A percentile compares a stretch with the other conserved stretches of the same genome.
phyloP scores from a whole-genome alignment of 1,140 invertebrate species.

The Ruditapes philippinarum region DNA sequence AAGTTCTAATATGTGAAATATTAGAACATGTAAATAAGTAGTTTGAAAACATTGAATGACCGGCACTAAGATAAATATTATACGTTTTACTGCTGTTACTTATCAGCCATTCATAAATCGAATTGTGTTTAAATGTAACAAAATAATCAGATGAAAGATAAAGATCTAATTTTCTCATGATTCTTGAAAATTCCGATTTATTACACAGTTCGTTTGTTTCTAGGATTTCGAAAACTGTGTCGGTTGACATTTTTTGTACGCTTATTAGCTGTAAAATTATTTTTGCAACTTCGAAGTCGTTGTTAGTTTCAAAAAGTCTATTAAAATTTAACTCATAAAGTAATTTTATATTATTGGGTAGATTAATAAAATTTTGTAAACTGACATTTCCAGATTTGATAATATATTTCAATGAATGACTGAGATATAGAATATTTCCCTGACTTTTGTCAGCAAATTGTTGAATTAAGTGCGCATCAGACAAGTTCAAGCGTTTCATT shows the following conservation, averaged over 20 bases:
- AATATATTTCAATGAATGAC: neutral
- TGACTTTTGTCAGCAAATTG: neutral
- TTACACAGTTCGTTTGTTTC: neutral
- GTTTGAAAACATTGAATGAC: neutral
- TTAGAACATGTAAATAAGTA: too few species aligned
- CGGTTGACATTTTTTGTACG: too few species aligned
- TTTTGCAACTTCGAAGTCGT: neutral
- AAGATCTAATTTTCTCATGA: neutral
- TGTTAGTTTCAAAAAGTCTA: neutral
- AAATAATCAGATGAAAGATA: neutral
- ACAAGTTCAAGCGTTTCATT: too few species aligned
- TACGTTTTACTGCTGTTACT: neutral
- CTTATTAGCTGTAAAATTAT: neutral
- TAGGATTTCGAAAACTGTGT: neutral
- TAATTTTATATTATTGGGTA: neutral
- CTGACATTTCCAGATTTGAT: neutral
- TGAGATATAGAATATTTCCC: neutral
- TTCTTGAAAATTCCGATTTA: neutral
- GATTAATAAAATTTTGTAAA: neutral
- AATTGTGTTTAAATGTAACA: neutral
- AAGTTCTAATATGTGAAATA: too few species aligned
- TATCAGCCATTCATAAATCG: neutral
- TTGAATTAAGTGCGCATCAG: neutral
- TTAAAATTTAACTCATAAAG: constrained; percentile 15
- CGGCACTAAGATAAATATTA: neutral